These are phyloP conservation scores for Bambusicola thoracicus DNA, from an alignment of 2,113 vertebrate genomes.

Conservation along the genomic window DNA sequence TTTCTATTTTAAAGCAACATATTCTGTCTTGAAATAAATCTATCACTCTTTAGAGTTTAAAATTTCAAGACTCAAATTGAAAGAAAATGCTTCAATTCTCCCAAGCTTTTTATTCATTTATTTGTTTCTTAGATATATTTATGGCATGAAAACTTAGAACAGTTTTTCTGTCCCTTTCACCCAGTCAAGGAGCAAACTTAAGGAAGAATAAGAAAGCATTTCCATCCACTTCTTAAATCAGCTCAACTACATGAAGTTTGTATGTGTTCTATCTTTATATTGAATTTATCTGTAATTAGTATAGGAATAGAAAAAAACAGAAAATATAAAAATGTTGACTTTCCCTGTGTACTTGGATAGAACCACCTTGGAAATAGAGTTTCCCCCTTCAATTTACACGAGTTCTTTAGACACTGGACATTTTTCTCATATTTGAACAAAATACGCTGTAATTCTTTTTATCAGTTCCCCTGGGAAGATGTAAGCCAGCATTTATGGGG, in stretches of 20 bases:
- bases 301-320: neutral
- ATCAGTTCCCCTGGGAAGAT: neutral
- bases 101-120: neutral
- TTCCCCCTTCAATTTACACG: neutral
- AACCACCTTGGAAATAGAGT: neutral
- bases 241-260: neutral
- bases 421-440: neutral
- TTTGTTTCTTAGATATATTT: slow-evolving; percentile 12
- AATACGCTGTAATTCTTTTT: neutral
- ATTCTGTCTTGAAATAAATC: neutral
- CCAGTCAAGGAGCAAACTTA: neutral
- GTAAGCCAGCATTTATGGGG: neutral
- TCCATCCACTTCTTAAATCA: neutral
- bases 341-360: neutral
- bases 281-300: neutral
- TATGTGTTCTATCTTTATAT: neutral
- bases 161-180: neutral
- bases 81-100: neutral
- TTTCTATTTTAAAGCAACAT: slow-evolving; percentile 10
- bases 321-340: neutral
- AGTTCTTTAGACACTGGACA: neutral
- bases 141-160: neutral
- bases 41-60: neutral
- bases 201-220: neutral
- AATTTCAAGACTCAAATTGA: neutral